phyloP scores from a whole-genome alignment of 2,888 invertebrate genomes.

The Eilema griseolum region DNA sequence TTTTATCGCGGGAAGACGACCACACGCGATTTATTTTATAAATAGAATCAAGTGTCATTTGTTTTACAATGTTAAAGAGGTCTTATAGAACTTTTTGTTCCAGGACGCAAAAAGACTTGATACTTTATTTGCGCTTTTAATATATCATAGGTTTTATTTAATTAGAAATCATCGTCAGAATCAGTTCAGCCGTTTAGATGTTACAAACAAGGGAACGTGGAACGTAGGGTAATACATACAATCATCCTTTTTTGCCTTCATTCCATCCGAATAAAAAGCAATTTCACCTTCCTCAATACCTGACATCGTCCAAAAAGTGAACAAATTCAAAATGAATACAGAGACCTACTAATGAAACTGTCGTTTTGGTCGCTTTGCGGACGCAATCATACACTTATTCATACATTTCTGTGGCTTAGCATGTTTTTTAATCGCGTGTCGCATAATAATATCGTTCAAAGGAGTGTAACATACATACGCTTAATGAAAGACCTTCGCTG shows the following conservation, averaged over 20 bases:
- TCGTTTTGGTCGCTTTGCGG: conserved; percentile 42
- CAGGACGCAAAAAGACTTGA: neutral
- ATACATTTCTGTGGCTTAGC: conserved; percentile 75
- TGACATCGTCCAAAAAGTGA: neutral
- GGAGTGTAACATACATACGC: conserved; percentile 43
- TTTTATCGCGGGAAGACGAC: conserved; percentile 54
- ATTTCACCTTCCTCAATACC: conserved; percentile 12
- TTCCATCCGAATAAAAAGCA: neutral
- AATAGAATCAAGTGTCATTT: conserved; percentile 17
- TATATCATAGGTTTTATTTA: neutral
- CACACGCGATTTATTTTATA: conserved; percentile 48
- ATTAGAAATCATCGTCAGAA: neutral
- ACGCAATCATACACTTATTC: conserved; percentile 86
- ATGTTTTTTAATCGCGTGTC: conserved; percentile 71
- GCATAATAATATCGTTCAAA: conserved; percentile 74
- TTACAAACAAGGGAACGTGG: too few relatives aligned
- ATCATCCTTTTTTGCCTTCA: neutral
- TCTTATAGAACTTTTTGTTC: neutral
- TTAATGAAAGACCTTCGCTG: conserved; percentile 51
- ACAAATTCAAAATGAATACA: conserved; percentile 46
- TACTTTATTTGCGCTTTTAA: neutral
- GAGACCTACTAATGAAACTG: conserved; percentile 44
- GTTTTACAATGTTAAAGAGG: neutral
- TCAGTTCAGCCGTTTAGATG: neutral
- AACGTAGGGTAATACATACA: neutral